phyloP scores from a whole-genome alignment of 1,140 invertebrate genomes.

The Sycophila sp. region DNA sequence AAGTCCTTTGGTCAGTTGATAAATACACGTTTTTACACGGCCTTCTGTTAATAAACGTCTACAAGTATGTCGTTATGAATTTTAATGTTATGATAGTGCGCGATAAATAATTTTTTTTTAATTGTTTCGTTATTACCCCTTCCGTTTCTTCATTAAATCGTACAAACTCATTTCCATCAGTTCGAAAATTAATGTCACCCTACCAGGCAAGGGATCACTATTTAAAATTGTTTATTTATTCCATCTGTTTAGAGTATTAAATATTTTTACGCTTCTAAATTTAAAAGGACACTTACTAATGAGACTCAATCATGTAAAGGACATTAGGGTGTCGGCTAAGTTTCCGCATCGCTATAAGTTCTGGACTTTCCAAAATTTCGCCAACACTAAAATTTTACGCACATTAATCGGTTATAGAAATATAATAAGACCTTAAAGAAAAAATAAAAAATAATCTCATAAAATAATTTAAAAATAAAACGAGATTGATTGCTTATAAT shows the following conservation, averaged over 20 bases:
- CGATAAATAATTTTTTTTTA: background rate
- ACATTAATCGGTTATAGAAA: background rate
- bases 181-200: conserved; percentile 73
- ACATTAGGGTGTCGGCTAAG: conserved; percentile 72
- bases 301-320: conserved; percentile 71
- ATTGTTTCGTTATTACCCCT: conserved; percentile 57
- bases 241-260: too few relatives aligned
- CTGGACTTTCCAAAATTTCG: conserved; percentile 70
- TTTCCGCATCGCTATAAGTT: conserved; percentile 72
- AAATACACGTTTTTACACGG: conserved; percentile 64
- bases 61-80: conserved; percentile 18
- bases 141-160: conserved; percentile 69
- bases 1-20: conserved; percentile 70
- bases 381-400: conserved; percentile 59
- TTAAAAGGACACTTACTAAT: conserved; percentile 74
- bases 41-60: conserved; percentile 60
- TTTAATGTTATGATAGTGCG: background rate
- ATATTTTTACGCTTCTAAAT: too few relatives aligned
- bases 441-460: background rate
- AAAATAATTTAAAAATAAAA: background rate
- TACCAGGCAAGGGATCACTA: conserved; percentile 67
- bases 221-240: too few relatives aligned
- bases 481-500: conserved; percentile 28
- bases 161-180: conserved; percentile 79
- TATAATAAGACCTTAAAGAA: background rate